phyloP scores from a whole-genome alignment of 1,140 invertebrate species.

The Cyrtorhinus lividipennis region DNA sequence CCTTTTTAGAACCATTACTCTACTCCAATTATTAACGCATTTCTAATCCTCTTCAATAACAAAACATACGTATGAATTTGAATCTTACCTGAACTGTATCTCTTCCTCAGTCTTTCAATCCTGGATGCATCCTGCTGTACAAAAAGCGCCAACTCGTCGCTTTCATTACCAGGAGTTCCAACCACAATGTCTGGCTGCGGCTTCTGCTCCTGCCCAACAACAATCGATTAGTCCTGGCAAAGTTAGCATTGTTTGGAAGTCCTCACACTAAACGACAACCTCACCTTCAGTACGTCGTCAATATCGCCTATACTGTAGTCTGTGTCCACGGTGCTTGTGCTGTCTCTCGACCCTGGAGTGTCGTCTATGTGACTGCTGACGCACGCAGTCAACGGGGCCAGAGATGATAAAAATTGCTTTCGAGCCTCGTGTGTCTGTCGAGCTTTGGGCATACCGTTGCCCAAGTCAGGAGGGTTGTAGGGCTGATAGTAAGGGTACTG shows the following conservation, averaged over 20 bases:
- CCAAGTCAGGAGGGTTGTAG: slow-evolving; percentile 38
- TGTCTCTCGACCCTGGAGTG: slow-evolving; percentile 33
- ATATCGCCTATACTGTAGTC: slow-evolving; percentile 52
- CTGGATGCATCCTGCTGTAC: slow-evolving; percentile 66
- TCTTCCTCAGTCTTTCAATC: slow-evolving; percentile 62
- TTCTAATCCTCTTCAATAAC: too few species aligned
- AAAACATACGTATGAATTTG: too few species aligned
- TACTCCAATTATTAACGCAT: too few species aligned
- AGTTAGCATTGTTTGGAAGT: too few species aligned
- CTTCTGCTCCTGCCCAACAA: slow-evolving; percentile 30
- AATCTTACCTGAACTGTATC: slow-evolving; percentile 33
- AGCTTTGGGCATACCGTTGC: slow-evolving; percentile 32
- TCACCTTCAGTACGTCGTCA: slow-evolving; percentile 36
- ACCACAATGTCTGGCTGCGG: slow-evolving; percentile 55
- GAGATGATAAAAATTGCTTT: slow-evolving; percentile 55
- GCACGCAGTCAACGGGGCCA: slow-evolving; percentile 57
- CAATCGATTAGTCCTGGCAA: too few species aligned
- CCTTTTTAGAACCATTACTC: too few species aligned
- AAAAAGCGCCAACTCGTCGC: slow-evolving; percentile 67
- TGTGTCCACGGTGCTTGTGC: slow-evolving; percentile 29
- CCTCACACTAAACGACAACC: too few species aligned
- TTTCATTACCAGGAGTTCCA: slow-evolving; percentile 43
- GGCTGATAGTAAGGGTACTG: slow-evolving; percentile 25
- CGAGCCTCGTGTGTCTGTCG: slow-evolving; percentile 35
- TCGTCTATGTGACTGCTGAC: slow-evolving; percentile 31